phyloP scores from a whole-genome alignment of 2,888 invertebrate genomes.

The Brenthis daphne region DNA sequence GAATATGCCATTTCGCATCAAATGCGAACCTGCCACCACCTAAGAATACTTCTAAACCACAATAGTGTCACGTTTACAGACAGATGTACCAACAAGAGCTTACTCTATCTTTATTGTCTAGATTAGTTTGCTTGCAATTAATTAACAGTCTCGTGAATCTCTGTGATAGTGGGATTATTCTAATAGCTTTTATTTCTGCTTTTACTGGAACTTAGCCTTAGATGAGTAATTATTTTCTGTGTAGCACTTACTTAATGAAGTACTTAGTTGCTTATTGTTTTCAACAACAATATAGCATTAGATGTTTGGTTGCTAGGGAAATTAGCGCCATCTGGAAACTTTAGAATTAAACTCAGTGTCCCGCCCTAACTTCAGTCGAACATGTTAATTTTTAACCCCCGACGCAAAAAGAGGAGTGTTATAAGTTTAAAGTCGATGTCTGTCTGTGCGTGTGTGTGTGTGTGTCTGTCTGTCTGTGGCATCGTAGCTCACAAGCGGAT shows the following conservation, averaged over 20 bases:
- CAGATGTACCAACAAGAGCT: neutral
- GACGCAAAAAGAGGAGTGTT: too few species aligned
- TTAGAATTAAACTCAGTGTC: too few species aligned
- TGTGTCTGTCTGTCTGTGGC: too few species aligned
- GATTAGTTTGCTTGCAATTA: slow-evolving; percentile 31
- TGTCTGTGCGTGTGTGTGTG: too few species aligned
- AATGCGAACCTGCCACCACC: neutral
- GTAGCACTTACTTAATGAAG: slow-evolving; percentile 20
- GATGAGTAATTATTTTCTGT: slow-evolving; percentile 22
- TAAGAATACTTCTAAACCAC: neutral
- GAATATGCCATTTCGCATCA: neutral
- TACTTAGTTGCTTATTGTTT: slow-evolving; percentile 3
- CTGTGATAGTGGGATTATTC: slow-evolving; percentile 27
- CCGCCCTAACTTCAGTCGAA: too few species aligned
- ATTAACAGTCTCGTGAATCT: slow-evolving; percentile 30
- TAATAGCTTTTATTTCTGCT: slow-evolving; percentile 18
- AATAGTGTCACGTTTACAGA: neutral
- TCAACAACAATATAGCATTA: slow-evolving; percentile 1
- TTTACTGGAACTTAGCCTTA: slow-evolving; percentile 19
- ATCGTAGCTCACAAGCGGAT: too few species aligned
- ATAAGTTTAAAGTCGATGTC: too few species aligned
- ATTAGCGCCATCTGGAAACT: neutral
- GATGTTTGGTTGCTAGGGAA: too few species aligned
- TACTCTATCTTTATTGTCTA: slow-evolving; percentile 32
- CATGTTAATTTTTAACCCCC: too few species aligned